Evolutionary conservation across 2,888 invertebrate species (phyloP).

Genomic region (Papilio protenor): DNA sequence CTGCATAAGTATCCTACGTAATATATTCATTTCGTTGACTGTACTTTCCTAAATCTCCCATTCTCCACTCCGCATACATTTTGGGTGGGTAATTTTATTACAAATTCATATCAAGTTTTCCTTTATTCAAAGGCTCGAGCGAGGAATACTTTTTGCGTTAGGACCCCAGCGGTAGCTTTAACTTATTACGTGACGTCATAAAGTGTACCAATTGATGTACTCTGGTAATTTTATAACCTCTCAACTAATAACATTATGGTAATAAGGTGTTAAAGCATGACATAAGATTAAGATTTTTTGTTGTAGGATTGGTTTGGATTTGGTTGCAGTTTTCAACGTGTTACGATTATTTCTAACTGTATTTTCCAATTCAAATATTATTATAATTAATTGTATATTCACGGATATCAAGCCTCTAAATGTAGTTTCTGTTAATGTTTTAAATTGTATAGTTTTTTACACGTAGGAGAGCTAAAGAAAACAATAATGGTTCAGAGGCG

Average conservation of each 20-base stretch:
- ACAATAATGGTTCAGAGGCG: constrained; percentile 44
- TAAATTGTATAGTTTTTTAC: neutral
- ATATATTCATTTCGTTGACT: constrained; percentile 39
- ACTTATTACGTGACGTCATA: constrained; percentile 74
- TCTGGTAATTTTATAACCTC: constrained; percentile 26
- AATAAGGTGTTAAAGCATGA: constrained; percentile 14
- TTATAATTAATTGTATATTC: neutral
- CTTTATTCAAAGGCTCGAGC: constrained; percentile 43
- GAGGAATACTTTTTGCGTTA: constrained; percentile 52
- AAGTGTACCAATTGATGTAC: constrained; percentile 68
- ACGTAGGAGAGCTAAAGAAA: constrained; percentile 1
- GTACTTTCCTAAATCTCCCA: constrained; percentile 36
- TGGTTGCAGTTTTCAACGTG: neutral
- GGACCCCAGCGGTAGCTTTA: constrained; percentile 55
- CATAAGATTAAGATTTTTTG: too few species aligned
- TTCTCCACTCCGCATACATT: constrained; percentile 32
- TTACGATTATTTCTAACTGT: neutral
- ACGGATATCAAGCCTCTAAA: neutral
- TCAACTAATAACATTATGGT: neutral
- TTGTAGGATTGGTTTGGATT: neutral
- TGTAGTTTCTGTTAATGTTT: neutral
- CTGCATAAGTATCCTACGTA: constrained; percentile 24
- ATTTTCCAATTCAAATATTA: neutral
- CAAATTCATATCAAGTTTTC: constrained; percentile 47
- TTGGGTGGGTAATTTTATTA: constrained; percentile 41